These are phyloP conservation scores for Microchrysa polita DNA, from an alignment of 2,888 invertebrate species.

Conservation along the genomic window DNA sequence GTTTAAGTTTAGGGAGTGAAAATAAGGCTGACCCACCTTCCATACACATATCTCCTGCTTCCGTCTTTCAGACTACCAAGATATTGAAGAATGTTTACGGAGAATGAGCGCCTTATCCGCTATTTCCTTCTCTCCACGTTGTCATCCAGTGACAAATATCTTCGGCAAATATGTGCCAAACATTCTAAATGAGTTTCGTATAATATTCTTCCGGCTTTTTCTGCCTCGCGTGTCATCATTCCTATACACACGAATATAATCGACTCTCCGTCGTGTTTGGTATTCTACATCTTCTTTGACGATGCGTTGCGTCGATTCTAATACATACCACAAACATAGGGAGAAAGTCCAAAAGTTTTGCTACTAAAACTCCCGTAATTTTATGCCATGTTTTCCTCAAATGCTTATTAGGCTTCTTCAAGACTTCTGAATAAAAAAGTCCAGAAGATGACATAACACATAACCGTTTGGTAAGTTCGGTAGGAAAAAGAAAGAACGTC, in stretches of 20 bases:
- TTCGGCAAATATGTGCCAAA: conserved; percentile 48
- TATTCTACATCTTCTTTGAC: conserved; percentile 35
- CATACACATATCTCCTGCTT: background rate
- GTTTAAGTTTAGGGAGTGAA: background rate
- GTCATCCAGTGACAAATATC: conserved; percentile 45
- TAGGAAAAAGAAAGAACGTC: background rate
- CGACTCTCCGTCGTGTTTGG: conserved; percentile 22
- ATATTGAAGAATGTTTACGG: too few relatives aligned
- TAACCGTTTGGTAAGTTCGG: background rate
- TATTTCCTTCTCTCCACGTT: background rate
- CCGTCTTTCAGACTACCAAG: too few relatives aligned
- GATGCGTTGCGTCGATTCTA: background rate
- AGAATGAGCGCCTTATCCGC: background rate
- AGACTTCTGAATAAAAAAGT: background rate
- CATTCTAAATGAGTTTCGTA: conserved; percentile 45
- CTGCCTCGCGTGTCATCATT: background rate
- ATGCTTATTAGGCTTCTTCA: too few relatives aligned
- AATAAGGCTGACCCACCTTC: background rate
- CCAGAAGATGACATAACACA: background rate
- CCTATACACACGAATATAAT: too few relatives aligned
- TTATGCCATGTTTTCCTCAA: too few relatives aligned
- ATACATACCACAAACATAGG: too few relatives aligned
- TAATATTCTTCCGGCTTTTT: background rate
- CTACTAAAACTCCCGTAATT: too few relatives aligned
- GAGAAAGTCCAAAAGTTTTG: too few relatives aligned